Base-by-base conservation (phyloP, 1,140 invertebrate genomes). In the Drosophila bocqueti region DNA sequence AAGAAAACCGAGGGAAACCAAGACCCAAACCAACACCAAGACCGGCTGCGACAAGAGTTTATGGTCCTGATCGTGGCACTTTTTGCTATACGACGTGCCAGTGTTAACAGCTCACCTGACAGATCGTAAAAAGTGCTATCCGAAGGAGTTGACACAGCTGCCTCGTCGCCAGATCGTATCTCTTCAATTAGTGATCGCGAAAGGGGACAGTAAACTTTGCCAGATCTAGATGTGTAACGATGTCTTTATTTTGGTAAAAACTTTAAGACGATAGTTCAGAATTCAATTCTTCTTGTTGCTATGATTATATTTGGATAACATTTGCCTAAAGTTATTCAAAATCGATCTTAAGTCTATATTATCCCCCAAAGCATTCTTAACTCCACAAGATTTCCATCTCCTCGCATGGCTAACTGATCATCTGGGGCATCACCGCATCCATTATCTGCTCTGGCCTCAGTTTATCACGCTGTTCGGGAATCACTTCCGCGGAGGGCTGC, bases 21-120 rank as follows among this genome's bases (percentile, higher is more conserved):
- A 34, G 31, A 24, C 45, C 31, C 15, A 36, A 31, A 55, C 45
- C 15, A 47, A 47, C 6, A 24, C 34, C 18, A 38, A 38, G 52
- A 55, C 52, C 54, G 38, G 54, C 54, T 42, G 54, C 34, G 13
- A 34, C 40, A 34, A 69, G 43, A 38, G 47, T 69, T 69, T 69
- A 69, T 68, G 31, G 47, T 57, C 66, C 49, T 40, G 24, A 50
- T 76, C 42, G 47, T 49, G 52, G 47, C 62, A 66, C 38, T 76
- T 67, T 55, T 78, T 78, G 43, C 49, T 62, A 61, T 50, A 78
- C 75, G 75, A 78, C 42, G 75, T 78, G 75, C 57, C 15, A 78
- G 74, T 46, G 50, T 45, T 78, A 78, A 78, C 75, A 78, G 76
- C 57, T 78, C 76, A 69, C 57, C 75, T 57, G 64, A 58, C 75